Percentiles rank a stretch among this genome's conserved stretches.
Conservation (phyloP, 2,797 vertebrate genomes). For the Glyptemys insculpta region DNA sequence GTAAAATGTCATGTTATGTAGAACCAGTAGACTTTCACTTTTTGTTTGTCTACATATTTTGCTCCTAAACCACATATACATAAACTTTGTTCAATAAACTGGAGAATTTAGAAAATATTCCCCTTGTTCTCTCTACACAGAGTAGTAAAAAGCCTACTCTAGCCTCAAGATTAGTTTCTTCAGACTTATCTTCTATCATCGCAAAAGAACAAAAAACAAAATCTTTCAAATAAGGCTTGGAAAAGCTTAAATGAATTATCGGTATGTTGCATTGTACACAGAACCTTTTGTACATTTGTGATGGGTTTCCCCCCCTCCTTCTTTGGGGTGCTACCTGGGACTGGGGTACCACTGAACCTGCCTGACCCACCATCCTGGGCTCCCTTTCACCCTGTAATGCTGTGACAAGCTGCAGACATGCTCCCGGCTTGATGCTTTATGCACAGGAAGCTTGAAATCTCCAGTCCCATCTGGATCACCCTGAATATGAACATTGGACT, state of each 20-base stretch:
- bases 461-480: too few species aligned
- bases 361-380: too few species aligned
- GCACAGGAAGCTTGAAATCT: too few species aligned
- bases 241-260: neutral
- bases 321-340: too few species aligned
- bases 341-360: too few species aligned
- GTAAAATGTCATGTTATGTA: neutral
- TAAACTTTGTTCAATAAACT: neutral
- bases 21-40: fast-evolving
- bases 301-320: too few species aligned
- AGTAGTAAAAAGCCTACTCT: neutral
- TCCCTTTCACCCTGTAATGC: too few species aligned
- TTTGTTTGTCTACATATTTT: neutral
- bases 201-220: neutral
- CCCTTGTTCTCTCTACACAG: neutral
- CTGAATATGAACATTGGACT: too few species aligned
- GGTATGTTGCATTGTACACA: too few species aligned
- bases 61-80: neutral
- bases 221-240: neutral
- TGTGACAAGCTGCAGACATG: too few species aligned
- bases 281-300: too few species aligned
- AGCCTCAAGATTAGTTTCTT: neutral
- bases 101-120: neutral
- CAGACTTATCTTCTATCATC: neutral
- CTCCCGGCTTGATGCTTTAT: too few species aligned